Base-by-base conservation (phyloP, 2,113 vertebrate genomes). In the Nycticebus coucang region DNA sequence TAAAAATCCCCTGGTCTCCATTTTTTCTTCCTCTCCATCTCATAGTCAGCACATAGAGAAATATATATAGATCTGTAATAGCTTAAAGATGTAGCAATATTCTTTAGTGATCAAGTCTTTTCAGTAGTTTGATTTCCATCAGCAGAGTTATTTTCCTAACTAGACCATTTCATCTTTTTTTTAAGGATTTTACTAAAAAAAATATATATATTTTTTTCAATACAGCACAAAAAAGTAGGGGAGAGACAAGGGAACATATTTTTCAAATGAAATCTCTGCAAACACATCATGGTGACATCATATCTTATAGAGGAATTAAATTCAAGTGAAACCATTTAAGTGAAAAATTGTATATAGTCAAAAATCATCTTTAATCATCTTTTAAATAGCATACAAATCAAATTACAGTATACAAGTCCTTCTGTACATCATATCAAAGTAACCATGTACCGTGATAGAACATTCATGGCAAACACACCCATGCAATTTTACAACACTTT, bases 251-350 rank as follows among this genome's bases (percentile, higher is more conserved):
- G 11, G 33, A 77, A 89, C 18, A 66, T 45, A 71, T 53, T 86
- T 84, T 96, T 68, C 53, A 77, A 87, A 86, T 45, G 33, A 96
- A 91, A 93, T 80, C 30, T 91, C 79, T 78, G 45, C 69, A 89
- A 64, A 77, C 3, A 4, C 1, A 26, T 12, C 53, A 93, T 10
- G 17, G 45, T 87, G 68, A 79, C 53, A 71, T n/a, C 35, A 5
- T 68, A 91, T 41, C 33, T 93, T 64, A 94, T 0, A 75, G 0
- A 84, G 5, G 22, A 66, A 53, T 69, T 71, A 57, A 35, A 66
- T 77, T 94, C 26, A 75, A 92, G 90, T 83, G 41, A 50, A 95
- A 95, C 59, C 30, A 53, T 64, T 92, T 83, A 33, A 86, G 41
- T 72, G 69, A 83, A 96, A 95, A 87, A 35, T 7, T 94, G 21